Percentiles rank a stretch among this genome's conserved stretches.
phyloP scores from a whole-genome alignment of 2,113 vertebrate genomes.

The human (Homo sapiens) region GRCh38 chr6:16904001-16904500 shows the following conservation, averaged over 20 bases:
- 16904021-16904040: too few relatives aligned
- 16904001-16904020: not conserved
- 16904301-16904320: not conserved
- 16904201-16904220: not conserved
- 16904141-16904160: not conserved
- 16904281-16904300: not conserved
- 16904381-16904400: not conserved
- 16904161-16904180: not conserved
- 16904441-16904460: not conserved
- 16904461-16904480: not conserved
- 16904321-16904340: not conserved
- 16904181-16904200: not conserved
- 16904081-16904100: not conserved
- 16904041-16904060: too few relatives aligned
- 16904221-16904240: not conserved
- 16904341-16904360: not conserved
- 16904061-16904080: not conserved
- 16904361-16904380: not conserved
- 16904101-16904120: constrained; percentile 21
- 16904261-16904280: not conserved
- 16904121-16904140: not conserved
- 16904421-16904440: not conserved
- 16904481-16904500: not conserved
- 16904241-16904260: not conserved
- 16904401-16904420: not conserved